phyloP scores from a whole-genome alignment of 1,140 invertebrate genomes.

The Lasaia peninsularis region DNA sequence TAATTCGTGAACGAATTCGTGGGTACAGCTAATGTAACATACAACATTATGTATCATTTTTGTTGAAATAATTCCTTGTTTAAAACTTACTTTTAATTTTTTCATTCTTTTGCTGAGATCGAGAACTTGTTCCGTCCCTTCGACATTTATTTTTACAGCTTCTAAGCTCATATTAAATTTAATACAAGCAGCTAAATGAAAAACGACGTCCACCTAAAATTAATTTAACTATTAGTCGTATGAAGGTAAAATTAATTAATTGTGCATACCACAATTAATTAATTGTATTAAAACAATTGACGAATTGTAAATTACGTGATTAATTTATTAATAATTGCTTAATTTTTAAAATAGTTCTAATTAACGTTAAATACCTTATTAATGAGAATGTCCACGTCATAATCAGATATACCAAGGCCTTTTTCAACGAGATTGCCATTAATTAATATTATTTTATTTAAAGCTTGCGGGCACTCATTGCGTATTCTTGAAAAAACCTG shows the following conservation, averaged over 20 bases:
- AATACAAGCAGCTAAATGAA: conserved; percentile 39
- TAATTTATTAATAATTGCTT: too few relatives aligned
- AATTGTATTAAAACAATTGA: too few relatives aligned
- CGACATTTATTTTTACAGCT: conserved; percentile 89
- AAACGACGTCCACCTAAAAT: conserved; percentile 26
- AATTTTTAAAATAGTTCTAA: neutral
- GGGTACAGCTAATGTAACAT: too few relatives aligned
- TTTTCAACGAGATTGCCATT: neutral
- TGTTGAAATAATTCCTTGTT: neutral
- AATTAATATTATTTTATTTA: neutral
- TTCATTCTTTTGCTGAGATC: conserved; percentile 88
- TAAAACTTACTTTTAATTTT: conserved; percentile 82
- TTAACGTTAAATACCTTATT: neutral
- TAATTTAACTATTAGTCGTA: neutral
- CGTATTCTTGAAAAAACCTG: neutral
- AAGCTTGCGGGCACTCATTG: neutral
- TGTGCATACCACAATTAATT: too few relatives aligned
- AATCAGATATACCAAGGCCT: neutral
- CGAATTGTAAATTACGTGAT: too few relatives aligned
- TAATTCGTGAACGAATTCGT: too few relatives aligned
- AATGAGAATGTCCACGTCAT: neutral
- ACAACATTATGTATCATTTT: too few relatives aligned
- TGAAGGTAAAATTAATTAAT: neutral
- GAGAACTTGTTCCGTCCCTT: conserved; percentile 87
- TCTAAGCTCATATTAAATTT: conserved; percentile 95